Base-by-base conservation (phyloP, 2,888 invertebrate genomes). In the Strigamia transsilvanica region DNA sequence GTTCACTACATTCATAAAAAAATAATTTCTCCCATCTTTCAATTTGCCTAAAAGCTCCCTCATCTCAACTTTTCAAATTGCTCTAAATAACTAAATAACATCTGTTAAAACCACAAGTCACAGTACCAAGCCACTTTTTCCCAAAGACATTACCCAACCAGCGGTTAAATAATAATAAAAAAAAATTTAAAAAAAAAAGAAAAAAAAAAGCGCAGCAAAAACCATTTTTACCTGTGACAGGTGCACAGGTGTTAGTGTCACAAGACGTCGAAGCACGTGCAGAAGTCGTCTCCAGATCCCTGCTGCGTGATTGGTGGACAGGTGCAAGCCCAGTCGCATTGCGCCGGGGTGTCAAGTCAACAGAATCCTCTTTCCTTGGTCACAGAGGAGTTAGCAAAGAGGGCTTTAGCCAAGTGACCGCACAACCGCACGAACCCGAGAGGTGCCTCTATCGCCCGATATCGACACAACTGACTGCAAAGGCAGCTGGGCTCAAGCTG, bases 371-470 rank as follows among this genome's bases (percentile, higher is more conserved):
- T 73, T 73, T 73, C 9, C 2, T 7, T 32, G 73, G 73, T 32
- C 73, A 73, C 73, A 32, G 73, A 73, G 73, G 73, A 73, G 73
- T 73, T 73, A 73, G 73, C 73, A 73, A 73, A 73, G 73, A 73
- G 73, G 32, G 73, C 73, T 73, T 73, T 73, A 73, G 73, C 73
- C 73, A 32, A 73, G 73, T 73, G 73, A 73, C 73, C 73, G 73
- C 73, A 73, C 73, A 73, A 73, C 73, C 73, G 73, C 73, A 73
- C 73, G 27, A 73, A 32, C 73, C 73, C 32, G 73, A 73, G 73
- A 73, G 73, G 73, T 73, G 73, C 27, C 73, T 73, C 73, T 32
- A 73, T 32, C 32, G 73, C 73, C 56, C 73, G 73, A 73, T 73
- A 73, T 73, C 73, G 73, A 73, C 73, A 73, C 73, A 73, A 56